Evolutionary conservation across 2,113 vertebrate species (phyloP).

Genomic region (Lamprologus callipterus): DNA sequence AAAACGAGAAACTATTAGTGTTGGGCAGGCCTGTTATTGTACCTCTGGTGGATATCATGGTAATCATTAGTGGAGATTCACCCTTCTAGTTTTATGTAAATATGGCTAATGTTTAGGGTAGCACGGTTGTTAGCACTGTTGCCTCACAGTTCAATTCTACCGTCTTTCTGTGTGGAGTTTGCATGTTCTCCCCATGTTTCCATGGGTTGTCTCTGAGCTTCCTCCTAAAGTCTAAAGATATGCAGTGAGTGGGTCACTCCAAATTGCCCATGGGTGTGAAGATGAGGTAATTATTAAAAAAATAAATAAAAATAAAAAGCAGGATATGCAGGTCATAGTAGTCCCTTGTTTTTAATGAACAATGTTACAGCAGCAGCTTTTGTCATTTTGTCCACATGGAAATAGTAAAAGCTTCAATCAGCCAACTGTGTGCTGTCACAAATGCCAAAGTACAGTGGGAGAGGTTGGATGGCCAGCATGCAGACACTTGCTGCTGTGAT

Average conservation of each 20-base stretch:
- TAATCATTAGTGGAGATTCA: neutral
- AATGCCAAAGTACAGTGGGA: neutral
- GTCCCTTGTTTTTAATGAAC: neutral
- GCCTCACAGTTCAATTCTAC: neutral
- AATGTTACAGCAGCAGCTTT: neutral
- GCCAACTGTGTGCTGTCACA: neutral
- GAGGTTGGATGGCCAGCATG: constrained; percentile 53
- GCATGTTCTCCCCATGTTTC: neutral
- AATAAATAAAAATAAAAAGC: neutral
- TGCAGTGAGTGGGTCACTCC: neutral
- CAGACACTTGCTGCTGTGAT: constrained; percentile 68
- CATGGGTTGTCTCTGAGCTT: neutral
- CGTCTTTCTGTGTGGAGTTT: neutral
- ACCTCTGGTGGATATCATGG: neutral
- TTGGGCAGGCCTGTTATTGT: neutral
- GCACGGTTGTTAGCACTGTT: neutral
- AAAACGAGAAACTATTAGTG: neutral
- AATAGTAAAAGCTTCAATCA: neutral
- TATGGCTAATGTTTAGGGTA: neutral
- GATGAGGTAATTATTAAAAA: neutral
- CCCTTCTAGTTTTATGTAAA: neutral
- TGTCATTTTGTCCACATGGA: neutral
- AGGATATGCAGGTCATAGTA: neutral
- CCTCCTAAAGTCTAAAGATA: neutral
- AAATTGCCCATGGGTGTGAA: neutral